A percentile compares a stretch with the other conserved stretches of the same genome.
phyloP scores from a whole-genome alignment of 2,113 vertebrate genomes.

The Felis chaus region DNA sequence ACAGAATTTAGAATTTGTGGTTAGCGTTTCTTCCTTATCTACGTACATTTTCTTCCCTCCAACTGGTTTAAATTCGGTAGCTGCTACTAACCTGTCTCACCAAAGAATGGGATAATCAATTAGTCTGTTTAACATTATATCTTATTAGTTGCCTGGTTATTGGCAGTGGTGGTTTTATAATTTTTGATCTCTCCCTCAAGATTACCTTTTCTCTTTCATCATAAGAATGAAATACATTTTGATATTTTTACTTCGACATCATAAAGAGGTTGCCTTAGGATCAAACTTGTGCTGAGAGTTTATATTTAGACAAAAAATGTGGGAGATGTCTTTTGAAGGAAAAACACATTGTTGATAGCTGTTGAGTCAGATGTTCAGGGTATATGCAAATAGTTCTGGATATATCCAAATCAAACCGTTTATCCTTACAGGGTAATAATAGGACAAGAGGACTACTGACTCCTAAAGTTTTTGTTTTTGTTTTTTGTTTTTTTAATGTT shows the following conservation, averaged over 20 bases:
- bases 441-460: background rate
- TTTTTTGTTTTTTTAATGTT: too few species aligned
- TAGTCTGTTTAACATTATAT: background rate
- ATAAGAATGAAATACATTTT: background rate
- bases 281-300: constrained; percentile 40
- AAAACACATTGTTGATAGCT: background rate
- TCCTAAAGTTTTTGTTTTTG: background rate
- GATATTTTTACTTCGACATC: constrained; percentile 18
- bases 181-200: background rate
- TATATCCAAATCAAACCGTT: background rate
- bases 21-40: constrained; percentile 23
- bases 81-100: background rate
- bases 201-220: background rate
- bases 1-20: constrained; percentile 12
- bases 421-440: background rate
- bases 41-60: background rate
- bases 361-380: background rate
- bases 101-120: background rate
- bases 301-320: constrained; percentile 12
- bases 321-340: constrained; percentile 4
- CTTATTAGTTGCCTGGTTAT: background rate
- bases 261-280: constrained; percentile 31
- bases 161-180: background rate
- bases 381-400: background rate
- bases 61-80: background rate